Base-by-base conservation (phyloP, 2,888 invertebrate genomes). In the Crocallis elinguaria region DNA sequence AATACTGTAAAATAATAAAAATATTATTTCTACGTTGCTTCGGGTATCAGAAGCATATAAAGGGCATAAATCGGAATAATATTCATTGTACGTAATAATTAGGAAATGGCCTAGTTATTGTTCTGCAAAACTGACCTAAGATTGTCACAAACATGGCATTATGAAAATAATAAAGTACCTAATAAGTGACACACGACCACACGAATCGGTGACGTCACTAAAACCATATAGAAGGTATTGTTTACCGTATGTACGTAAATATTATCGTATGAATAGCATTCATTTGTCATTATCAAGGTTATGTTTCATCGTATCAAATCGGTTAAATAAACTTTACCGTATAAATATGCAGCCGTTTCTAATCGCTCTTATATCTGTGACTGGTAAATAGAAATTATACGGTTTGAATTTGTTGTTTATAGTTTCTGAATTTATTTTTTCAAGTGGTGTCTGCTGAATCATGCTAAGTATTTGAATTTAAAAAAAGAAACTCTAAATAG, bases 141-240 rank as follows among this genome's bases (percentile, higher is more conserved):
- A 32, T 21, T 16, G 29, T 41, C 12, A 16, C 8, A 16, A 32
- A 19, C 3, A 9, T 13, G 11, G 16, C 11, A 33, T 19, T 23
- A 11, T 13, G n/a, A 37, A 39, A 42, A 65, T 53, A 67, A 58
- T 44, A 49, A 42, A 19, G 51, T 60, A 72, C 68, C n/a, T n/a
- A n/a, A n/a, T n/a, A n/a, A n/a, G 69, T 66, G 69, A 68, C 45
- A 57, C 51, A 55, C 57, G 49, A 53, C 37, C 60, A 62, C 69
- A 72, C 69, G 66, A 67, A 42, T 45, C 33, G 53, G 21, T 38
- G 51, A 53, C 49, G 48, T 48, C 42, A 37, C 30, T 3, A 16
- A 17, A 17, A 25, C 27, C 27, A 27, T 35, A 39, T 39, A 37
- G 36, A 45, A n/a, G 27, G 29, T 25, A 29, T 35, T 50, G 16